Percentiles rank a stretch among this genome's conserved stretches.
Evolutionary conservation across 2,888 invertebrate genomes (phyloP).

Genomic region (Arge pagana): DNA sequence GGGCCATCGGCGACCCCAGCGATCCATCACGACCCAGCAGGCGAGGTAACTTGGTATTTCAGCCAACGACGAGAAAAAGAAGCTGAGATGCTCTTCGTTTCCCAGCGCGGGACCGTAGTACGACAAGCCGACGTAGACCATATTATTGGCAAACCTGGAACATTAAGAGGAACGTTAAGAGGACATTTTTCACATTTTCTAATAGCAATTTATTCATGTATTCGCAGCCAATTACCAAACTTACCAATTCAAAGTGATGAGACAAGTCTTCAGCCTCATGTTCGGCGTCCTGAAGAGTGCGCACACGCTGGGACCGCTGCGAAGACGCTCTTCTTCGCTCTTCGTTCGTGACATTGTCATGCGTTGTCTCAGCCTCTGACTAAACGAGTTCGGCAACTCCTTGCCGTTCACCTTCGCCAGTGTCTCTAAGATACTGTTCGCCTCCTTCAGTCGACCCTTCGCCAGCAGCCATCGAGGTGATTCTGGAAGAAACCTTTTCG

Average conservation of each 20-base stretch:
- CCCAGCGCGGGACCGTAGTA: constrained; percentile 91
- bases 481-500: constrained; percentile 77
- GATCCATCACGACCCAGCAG: constrained; percentile 89
- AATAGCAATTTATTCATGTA: neutral
- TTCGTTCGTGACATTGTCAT: constrained; percentile 67
- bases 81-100: constrained; percentile 85
- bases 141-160: constrained; percentile 83
- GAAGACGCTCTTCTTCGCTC: constrained; percentile 60
- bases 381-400: constrained; percentile 74
- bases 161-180: neutral
- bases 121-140: constrained; percentile 89
- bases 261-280: constrained; percentile 83
- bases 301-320: constrained; percentile 62
- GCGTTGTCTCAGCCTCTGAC: constrained; percentile 72
- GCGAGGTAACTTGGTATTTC: constrained; percentile 88
- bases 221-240: constrained; percentile 16
- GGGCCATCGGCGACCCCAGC: constrained; percentile 87
- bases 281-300: constrained; percentile 82
- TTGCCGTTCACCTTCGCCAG: constrained; percentile 80
- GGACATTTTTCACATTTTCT: neutral
- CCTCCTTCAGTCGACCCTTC: constrained; percentile 80
- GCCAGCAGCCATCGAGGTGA: constrained; percentile 91
- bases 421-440: constrained; percentile 75
- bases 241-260: constrained; percentile 84
- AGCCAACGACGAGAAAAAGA: constrained; percentile 83